Evolutionary conservation across 2,797 vertebrate species (phyloP).

Genomic region (Brotogeris chrysoptera): DNA sequence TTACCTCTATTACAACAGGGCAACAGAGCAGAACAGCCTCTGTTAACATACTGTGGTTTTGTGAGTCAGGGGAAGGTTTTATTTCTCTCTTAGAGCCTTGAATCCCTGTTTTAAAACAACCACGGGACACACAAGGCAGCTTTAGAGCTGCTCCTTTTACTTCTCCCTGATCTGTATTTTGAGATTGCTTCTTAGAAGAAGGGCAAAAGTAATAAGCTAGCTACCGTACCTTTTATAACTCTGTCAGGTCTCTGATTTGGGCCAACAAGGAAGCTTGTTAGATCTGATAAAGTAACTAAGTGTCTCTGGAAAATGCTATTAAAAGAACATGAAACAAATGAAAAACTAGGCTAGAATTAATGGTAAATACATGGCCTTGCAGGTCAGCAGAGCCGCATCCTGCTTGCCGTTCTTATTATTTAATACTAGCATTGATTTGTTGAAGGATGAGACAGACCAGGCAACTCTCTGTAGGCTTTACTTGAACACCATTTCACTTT

Average conservation of each 20-base stretch:
- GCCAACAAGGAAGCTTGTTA: constrained; percentile 34
- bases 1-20: neutral
- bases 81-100: neutral
- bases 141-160: neutral
- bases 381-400: constrained; percentile 23
- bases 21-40: neutral
- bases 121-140: neutral
- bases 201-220: neutral
- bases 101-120: constrained; percentile 14
- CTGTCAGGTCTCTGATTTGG: constrained; percentile 27
- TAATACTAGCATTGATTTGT: constrained; percentile 14
- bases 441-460: constrained; percentile 21
- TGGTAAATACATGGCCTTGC: neutral
- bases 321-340: constrained; percentile 49
- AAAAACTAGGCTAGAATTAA: constrained; percentile 34
- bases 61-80: neutral
- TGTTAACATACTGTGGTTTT: neutral
- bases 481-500: neutral
- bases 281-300: constrained; percentile 9
- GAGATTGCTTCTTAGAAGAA: constrained; percentile 21
- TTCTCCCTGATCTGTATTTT: neutral
- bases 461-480: neutral
- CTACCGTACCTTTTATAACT: neutral
- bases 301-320: constrained; percentile 51
- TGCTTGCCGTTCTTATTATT: constrained; percentile 17